Conservation (phyloP, 2,797 vertebrate species). For the Lepidocolaptes lacrymiger region DNA sequence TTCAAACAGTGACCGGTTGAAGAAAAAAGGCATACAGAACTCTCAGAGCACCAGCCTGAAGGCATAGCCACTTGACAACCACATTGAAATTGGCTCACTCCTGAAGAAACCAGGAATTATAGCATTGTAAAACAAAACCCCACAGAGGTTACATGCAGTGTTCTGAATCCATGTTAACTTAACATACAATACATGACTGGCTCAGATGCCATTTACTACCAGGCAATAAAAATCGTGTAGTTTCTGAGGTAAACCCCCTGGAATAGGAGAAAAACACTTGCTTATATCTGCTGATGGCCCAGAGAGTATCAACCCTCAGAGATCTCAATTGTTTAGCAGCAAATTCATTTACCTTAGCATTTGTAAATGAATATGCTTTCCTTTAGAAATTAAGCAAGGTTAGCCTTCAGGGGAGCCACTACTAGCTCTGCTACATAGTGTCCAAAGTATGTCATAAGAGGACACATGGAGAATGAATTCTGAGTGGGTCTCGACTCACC, state of each 20-base stretch:
- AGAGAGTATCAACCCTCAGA: background rate
- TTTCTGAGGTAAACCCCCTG: background rate
- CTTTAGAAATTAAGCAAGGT: background rate
- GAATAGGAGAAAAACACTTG: background rate
- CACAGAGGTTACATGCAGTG: background rate
- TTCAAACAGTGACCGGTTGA: background rate
- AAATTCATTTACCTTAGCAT: background rate
- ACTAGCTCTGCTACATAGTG: background rate
- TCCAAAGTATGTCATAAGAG: background rate
- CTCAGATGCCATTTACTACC: background rate
- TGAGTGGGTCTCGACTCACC: constrained; percentile 82
- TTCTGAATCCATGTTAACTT: background rate
- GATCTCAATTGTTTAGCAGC: background rate
- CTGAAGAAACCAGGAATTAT: background rate
- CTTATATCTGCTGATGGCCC: background rate
- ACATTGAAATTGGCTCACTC: background rate
- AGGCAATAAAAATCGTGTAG: background rate
- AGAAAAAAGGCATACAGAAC: background rate
- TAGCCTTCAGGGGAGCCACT: background rate
- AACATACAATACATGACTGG: background rate
- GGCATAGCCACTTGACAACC: background rate
- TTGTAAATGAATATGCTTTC: background rate
- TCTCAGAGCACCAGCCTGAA: background rate
- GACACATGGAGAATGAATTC: background rate
- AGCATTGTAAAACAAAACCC: background rate